phyloP scores from a whole-genome alignment of 2,113 vertebrate genomes.

The Phaethornis superciliosus region DNA sequence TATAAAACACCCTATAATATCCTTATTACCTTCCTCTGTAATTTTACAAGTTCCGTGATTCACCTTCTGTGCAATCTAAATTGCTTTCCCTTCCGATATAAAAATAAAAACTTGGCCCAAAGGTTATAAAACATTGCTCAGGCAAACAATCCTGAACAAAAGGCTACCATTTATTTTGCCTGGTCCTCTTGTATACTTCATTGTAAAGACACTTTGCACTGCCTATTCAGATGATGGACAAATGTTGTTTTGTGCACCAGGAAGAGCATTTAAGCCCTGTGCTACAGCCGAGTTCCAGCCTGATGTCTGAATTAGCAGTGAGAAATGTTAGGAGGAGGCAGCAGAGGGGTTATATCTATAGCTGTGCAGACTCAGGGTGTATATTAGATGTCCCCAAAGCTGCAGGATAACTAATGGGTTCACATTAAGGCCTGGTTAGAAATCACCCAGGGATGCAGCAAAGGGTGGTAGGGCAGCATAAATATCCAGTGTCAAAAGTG shows the following conservation, averaged over 20 bases:
- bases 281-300: neutral
- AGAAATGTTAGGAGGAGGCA: neutral
- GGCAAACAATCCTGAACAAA: neutral
- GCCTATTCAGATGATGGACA: neutral
- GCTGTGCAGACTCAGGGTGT: neutral
- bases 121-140: neutral
- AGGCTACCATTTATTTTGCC: neutral
- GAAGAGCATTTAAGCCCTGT: neutral
- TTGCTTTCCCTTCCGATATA: neutral
- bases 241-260: neutral
- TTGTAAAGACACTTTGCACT: neutral
- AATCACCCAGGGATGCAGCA: conserved; percentile 25
- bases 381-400: conserved; percentile 29
- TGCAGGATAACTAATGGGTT: conserved; percentile 49
- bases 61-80: neutral
- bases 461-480: conserved; percentile 20
- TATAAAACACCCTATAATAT: conserved; percentile 32
- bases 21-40: conserved; percentile 34
- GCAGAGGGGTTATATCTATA: neutral
- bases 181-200: neutral
- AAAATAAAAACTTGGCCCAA: conserved; percentile 7
- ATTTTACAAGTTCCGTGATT: conserved; percentile 24
- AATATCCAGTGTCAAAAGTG: conserved; percentile 26
- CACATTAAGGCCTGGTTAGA: conserved; percentile 50
- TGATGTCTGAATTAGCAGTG: neutral